Percentiles rank a stretch among this genome's conserved stretches.
phyloP scores from a whole-genome alignment of 2,797 vertebrate species.

The Cyprinella venusta region DNA sequence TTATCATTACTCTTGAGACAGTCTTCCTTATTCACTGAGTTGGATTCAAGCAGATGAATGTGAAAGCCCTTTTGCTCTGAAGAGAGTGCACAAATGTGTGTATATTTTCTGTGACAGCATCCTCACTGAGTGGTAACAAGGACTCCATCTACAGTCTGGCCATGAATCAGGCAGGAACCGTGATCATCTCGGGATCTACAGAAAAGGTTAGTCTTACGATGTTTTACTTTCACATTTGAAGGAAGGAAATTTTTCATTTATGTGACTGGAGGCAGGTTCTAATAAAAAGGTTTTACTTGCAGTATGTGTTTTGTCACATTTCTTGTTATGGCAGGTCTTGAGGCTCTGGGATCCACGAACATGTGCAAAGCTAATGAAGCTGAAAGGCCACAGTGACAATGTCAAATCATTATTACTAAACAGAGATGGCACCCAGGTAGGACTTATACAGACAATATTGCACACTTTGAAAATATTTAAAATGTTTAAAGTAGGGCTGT shows the following conservation, averaged over 20 bases:
- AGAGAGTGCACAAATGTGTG: not conserved
- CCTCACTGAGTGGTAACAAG: slow-evolving; percentile 98
- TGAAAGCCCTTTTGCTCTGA: no score
- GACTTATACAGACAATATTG: not conserved
- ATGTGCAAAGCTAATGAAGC: slow-evolving; percentile 98
- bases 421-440: slow-evolving; percentile 95
- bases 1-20: not conserved
- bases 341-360: slow-evolving; percentile 98
- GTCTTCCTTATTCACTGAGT: not conserved
- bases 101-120: slow-evolving; percentile 79
- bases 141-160: slow-evolving; percentile 99
- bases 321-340: slow-evolving; percentile 80
- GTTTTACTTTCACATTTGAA: not conserved
- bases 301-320: not conserved
- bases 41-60: not conserved
- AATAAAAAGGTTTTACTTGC: not conserved
- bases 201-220: slow-evolving; percentile 84
- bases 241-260: no score
- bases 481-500: no score
- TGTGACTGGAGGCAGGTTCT: not conserved
- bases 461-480: not conserved
- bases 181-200: slow-evolving; percentile 98
- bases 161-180: slow-evolving; percentile 99
- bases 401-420: slow-evolving; percentile 95
- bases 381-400: slow-evolving; percentile 98